phyloP scores from a whole-genome alignment of 2,797 vertebrate genomes.

The Characodon lateralis region DNA sequence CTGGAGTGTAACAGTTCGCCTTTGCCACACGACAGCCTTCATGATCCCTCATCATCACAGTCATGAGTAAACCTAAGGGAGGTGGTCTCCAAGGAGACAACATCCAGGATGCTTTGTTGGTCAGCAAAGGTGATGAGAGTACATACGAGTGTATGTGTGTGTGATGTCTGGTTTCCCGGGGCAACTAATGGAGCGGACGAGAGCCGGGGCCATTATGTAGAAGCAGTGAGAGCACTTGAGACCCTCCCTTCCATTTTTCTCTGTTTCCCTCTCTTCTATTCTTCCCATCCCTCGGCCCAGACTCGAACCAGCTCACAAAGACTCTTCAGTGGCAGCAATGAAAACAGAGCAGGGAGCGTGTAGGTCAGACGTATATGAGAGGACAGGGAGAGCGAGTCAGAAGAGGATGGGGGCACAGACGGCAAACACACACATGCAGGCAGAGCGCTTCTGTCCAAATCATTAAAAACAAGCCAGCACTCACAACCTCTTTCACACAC shows the following conservation, averaged over 20 bases:
- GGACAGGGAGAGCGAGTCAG: constrained; percentile 13
- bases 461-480: constrained; percentile 56
- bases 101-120: constrained; percentile 92
- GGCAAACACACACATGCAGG: constrained; percentile 29
- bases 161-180: constrained; percentile 91
- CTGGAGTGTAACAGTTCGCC: constrained; percentile 29
- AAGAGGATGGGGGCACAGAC: constrained; percentile 22
- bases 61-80: constrained; percentile 81
- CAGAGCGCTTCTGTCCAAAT: constrained; percentile 37
- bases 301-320: constrained; percentile 72
- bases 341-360: constrained; percentile 70
- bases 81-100: constrained; percentile 87
- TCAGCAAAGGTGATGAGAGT: constrained; percentile 77
- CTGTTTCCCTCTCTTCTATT: constrained; percentile 46
- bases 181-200: constrained; percentile 99
- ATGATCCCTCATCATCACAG: constrained; percentile 53
- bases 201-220: constrained; percentile 93
- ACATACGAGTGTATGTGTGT: constrained; percentile 61
- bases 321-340: constrained; percentile 79
- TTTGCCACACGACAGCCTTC: constrained; percentile 41
- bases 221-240: constrained; percentile 94
- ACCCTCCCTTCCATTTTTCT: constrained; percentile 64
- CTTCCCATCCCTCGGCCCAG: constrained; percentile 59
- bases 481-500: constrained; percentile 45
- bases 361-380: constrained; percentile 48